Conservation (phyloP, 1,140 invertebrate species). For the Pollicipes pollicipes region DNA sequence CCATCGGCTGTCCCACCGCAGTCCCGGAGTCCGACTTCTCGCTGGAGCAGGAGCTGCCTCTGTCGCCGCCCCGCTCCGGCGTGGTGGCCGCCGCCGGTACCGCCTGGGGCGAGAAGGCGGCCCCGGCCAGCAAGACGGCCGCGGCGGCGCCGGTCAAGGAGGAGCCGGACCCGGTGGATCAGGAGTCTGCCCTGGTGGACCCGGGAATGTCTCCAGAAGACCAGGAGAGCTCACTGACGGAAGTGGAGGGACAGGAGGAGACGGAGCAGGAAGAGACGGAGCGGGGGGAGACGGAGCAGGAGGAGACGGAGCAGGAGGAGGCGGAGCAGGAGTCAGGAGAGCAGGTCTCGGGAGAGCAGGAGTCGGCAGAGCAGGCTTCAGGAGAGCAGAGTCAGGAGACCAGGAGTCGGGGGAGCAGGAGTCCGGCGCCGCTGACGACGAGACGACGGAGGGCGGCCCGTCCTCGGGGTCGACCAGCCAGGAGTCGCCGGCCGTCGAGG, state of each 20-base stretch:
- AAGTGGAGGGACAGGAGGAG: not conserved
- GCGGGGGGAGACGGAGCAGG: not conserved
- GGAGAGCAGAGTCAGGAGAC: too few relatives aligned
- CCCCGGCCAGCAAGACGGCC: too few relatives aligned
- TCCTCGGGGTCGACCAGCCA: not conserved
- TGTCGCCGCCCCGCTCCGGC: too few relatives aligned
- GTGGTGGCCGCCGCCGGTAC: too few relatives aligned
- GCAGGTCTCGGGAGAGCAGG: too few relatives aligned
- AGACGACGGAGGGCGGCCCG: too few relatives aligned
- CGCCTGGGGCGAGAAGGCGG: too few relatives aligned
- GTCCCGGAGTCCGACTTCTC: not conserved
- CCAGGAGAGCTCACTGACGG: too few relatives aligned
- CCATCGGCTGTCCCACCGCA: not conserved
- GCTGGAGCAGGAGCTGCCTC: not conserved
- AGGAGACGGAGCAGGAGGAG: not conserved
- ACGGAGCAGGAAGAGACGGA: not conserved
- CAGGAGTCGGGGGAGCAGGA: too few relatives aligned
- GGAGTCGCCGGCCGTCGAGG: not conserved
- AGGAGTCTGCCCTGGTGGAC: not conserved
- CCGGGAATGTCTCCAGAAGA: not conserved
- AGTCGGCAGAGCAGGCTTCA: too few relatives aligned
- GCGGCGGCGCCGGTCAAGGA: too few relatives aligned
- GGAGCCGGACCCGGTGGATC: not conserved
- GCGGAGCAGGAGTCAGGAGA: not conserved
- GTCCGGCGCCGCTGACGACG: not conserved